Conservation (phyloP, 1,140 invertebrate genomes). For the Drosophila rufa region DNA sequence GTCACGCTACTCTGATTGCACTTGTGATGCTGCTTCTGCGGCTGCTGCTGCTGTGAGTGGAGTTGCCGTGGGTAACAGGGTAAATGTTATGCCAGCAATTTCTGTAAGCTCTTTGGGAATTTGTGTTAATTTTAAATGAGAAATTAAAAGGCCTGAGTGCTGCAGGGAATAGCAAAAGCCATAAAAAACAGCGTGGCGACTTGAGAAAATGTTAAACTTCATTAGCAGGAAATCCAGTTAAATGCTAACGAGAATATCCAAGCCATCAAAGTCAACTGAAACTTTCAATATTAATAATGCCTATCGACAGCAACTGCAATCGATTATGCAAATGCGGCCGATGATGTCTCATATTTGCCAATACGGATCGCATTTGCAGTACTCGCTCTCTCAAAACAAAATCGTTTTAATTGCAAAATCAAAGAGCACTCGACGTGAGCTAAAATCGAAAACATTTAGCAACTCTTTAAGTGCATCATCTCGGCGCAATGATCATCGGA, state of each 20-base stretch:
- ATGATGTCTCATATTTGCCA: constrained; percentile 41
- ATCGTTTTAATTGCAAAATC: constrained; percentile 61
- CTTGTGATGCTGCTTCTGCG: constrained; percentile 39
- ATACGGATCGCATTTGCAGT: constrained; percentile 8
- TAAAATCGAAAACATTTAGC: constrained; percentile 46
- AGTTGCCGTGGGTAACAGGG: constrained; percentile 35
- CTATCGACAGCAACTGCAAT: constrained; percentile 13
- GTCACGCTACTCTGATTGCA: constrained; percentile 76
- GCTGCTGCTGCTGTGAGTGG: constrained; percentile 18
- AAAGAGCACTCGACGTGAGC: constrained; percentile 39
- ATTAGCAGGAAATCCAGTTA: neutral
- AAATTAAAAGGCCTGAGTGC: constrained; percentile 40
- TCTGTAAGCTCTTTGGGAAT: constrained; percentile 23
- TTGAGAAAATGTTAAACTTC: too few species aligned
- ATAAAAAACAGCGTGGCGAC: neutral
- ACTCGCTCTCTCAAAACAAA: constrained; percentile 25
- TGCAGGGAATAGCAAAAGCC: constrained; percentile 1
- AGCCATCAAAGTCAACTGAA: constrained; percentile 14
- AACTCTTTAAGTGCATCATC: constrained; percentile 41
- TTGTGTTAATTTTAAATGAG: constrained; percentile 48
- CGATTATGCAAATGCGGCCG: constrained; percentile 43
- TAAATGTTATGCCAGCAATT: constrained; percentile 38
- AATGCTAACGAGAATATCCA: constrained; percentile 43
- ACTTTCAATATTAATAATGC: constrained; percentile 42
- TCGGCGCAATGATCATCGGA: constrained; percentile 23